phyloP scores from a whole-genome alignment of 1,140 invertebrate species.

The Macrosteles quadrilineatus region DNA sequence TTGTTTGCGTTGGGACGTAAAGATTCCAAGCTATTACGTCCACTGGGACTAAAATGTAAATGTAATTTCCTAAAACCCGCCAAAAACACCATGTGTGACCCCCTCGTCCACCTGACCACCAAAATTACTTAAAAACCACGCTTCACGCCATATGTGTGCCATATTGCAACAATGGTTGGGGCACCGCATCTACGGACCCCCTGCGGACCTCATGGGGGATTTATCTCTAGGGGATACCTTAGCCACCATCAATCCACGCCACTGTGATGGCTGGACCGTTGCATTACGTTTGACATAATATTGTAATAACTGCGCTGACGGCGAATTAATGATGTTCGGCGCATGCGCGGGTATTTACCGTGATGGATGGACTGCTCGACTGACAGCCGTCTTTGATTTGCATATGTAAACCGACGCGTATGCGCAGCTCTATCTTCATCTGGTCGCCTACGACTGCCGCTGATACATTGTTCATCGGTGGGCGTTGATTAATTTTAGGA shows the following conservation, averaged over 20 bases:
- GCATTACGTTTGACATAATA: slow-evolving; percentile 13
- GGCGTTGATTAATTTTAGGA: neutral
- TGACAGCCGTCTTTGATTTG: neutral
- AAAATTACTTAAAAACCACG: too few relatives aligned
- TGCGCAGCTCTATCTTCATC: neutral
- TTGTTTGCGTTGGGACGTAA: too few relatives aligned
- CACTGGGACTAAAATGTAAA: too few relatives aligned
- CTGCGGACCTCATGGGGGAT: neutral
- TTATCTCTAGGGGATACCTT: neutral
- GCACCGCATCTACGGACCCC: too few relatives aligned
- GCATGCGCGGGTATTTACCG: slow-evolving; percentile 1
- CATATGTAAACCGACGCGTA: slow-evolving; percentile 3
- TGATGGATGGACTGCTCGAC: neutral
- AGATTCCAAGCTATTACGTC: too few relatives aligned
- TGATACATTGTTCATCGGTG: slow-evolving; percentile 3
- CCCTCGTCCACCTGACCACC: too few relatives aligned
- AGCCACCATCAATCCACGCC: neutral
- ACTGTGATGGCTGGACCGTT: neutral
- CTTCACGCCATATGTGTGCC: neutral
- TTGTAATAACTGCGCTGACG: slow-evolving; percentile 2
- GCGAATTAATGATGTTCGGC: neutral
- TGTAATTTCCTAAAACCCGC: neutral
- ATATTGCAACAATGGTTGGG: neutral
- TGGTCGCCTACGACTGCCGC: neutral
- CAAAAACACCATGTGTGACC: too few relatives aligned